Evolutionary conservation across 2,797 vertebrate species (phyloP).

Genomic region (Gallinago nigripennis): DNA sequence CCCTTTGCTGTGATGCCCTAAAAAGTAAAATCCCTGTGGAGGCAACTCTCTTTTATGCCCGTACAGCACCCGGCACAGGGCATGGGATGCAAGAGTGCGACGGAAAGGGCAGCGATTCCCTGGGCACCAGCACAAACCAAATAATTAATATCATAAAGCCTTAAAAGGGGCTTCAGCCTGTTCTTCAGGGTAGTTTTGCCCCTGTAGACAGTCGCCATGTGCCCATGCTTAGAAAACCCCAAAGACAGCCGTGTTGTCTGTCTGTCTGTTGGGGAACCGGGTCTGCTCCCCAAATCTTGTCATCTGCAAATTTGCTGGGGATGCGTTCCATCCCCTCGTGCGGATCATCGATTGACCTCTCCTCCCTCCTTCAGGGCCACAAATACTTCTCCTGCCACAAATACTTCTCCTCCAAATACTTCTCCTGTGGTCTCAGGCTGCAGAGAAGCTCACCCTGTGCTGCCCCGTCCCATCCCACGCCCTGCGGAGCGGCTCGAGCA

Average conservation of each 20-base stretch:
- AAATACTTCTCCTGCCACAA: background rate
- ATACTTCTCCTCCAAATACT: too few species aligned
- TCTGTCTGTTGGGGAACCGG: too few species aligned
- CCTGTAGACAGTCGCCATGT: rapidly evolving
- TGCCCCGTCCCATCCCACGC: background rate
- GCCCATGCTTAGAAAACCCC: background rate
- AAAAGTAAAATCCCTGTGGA: background rate
- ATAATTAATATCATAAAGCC: background rate
- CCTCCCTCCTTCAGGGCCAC: background rate
- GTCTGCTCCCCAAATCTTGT: background rate
- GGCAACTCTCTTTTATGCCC: background rate
- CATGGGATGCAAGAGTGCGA: background rate
- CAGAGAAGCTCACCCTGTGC: background rate
- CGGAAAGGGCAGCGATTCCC: background rate
- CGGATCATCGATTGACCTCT: background rate
- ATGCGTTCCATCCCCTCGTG: too few species aligned
- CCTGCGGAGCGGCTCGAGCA: background rate
- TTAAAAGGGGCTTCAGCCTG: background rate
- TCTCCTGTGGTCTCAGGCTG: background rate
- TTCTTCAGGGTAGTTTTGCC: background rate
- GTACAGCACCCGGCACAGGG: background rate
- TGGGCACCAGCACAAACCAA: background rate
- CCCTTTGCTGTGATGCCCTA: background rate
- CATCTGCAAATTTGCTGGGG: too few species aligned
- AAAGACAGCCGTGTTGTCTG: rapidly evolving